Evolutionary conservation across 2,888 invertebrate genomes (phyloP), one percentile per base, ranked within the genome.

Genomic region (Perithous albicinctus): DNA sequence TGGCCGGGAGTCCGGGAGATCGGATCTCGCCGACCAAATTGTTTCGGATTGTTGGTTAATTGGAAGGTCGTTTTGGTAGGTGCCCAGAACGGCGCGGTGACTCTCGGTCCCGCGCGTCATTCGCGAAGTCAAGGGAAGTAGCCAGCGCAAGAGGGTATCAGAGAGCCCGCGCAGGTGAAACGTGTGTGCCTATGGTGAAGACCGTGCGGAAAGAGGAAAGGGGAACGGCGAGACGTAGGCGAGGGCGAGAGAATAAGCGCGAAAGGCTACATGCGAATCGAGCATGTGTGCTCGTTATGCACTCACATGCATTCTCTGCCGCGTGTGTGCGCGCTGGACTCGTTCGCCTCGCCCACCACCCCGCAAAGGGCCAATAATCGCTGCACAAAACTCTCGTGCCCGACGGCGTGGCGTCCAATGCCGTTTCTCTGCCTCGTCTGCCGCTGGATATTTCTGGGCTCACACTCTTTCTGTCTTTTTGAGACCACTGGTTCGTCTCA

Each of bases 41-140:
- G 91, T 91, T 91, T 91, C 88, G 91, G 89, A 91, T 90, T 90
- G 91, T 91, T 89, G 90, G 90, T 91, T 91, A 91, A 91, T 91
- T 90, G 91, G 91, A 84, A 89, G 88, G 88, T 90, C 90, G 89
- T 88, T 90, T 88, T 87, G 88, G 88, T 87, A 82, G 86, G 85
- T 76, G 78, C 79, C 38, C 12, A 54, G 41, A 59, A 66, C 48
- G 41, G 75, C 74, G 64, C 70, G 80, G 75, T 46, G 75, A 54
- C 66, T 76, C 56, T 73, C 46, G 63, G 43, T 51, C 18, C 61
- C 29, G 2, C 43, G 69, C 20, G 32, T 59, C 66, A n/a, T n/a
- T n/a, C n/a, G n/a, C n/a, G n/a, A n/a, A n/a, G n/a, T n/a, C 18
- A 32, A 38, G 56, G 63, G 38, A 32, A 38, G 48, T 35, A 32